phyloP scores from a whole-genome alignment of 1,140 invertebrate species.

The Teleopsis dalmanni region DNA sequence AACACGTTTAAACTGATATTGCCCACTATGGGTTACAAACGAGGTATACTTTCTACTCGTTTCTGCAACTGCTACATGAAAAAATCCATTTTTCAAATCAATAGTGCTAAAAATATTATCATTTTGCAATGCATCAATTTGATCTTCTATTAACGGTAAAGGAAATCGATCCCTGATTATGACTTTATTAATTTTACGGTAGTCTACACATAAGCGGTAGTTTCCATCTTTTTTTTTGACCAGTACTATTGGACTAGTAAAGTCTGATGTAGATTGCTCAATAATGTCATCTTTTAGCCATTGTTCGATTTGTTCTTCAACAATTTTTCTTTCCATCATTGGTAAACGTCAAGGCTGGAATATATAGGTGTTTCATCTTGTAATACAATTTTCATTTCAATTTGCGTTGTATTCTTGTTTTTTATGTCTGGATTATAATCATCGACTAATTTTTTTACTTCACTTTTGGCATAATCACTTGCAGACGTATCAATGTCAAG shows the following conservation, averaged over 20 bases:
- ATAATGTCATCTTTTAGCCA: slow-evolving; percentile 23
- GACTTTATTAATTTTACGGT: slow-evolving; percentile 14
- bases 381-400: slow-evolving; percentile 18
- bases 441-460: neutral
- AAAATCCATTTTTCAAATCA: slow-evolving; percentile 9
- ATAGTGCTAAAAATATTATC: slow-evolving; percentile 7
- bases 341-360: slow-evolving; percentile 16
- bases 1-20: slow-evolving; percentile 6
- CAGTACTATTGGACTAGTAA: slow-evolving; percentile 18
- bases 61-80: slow-evolving; percentile 3
- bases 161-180: slow-evolving; percentile 4
- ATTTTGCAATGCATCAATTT: slow-evolving; percentile 3
- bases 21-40: slow-evolving; percentile 8
- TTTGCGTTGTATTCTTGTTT: neutral
- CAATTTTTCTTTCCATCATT: slow-evolving; percentile 13
- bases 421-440: too few species aligned
- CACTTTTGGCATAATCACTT: too few species aligned
- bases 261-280: slow-evolving; percentile 17
- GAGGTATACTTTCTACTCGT: slow-evolving; percentile 4
- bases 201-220: slow-evolving; percentile 16
- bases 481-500: too few species aligned
- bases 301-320: slow-evolving; percentile 18
- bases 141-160: slow-evolving; percentile 7
- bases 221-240: slow-evolving; percentile 17
- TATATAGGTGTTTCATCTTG: slow-evolving; percentile 20